Evolutionary conservation across 1,140 invertebrate genomes (phyloP), one percentile per base, ranked within the genome.

Genomic region (Cyclina sinensis): DNA sequence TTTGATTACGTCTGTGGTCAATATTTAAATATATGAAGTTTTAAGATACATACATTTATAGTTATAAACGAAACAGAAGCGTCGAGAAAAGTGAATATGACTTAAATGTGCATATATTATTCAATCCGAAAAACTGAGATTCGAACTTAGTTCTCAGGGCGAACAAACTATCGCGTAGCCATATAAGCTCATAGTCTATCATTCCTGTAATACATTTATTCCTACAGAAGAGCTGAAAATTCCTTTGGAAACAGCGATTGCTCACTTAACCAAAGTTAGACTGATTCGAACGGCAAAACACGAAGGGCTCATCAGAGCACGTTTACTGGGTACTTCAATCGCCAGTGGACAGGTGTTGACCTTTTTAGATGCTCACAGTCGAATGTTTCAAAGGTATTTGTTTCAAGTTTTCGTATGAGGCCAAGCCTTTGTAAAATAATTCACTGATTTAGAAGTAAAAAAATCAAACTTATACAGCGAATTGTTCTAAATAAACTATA

Each of bases 281-380:
- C 97, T 98, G 0, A 95, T 99, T 37, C 96, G 97, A 89, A 92
- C 98, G 59, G 92, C 96, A 0, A 94, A 96, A 85, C 96, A 98
- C 32, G 97, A 97, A 95, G 99, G 99, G 30, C 96, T 99, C 86
- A 99, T 99, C 91, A 96, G 98, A 89, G 99, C 99, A 0, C 96
- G 99, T 83, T 96, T 99, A 14, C 94, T 98, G 85, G 98, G 99
- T 5, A 98, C 98, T 14, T 95, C 96, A 51, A 97, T 97, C 86
- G 98, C 98, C 54, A 97, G 96, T 48, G 98, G 97, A 0, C 97
- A 97, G 0, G 98, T 99, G 0, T 96, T 99, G 24, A 99, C 98
- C 16, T 99, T 99, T 96, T 96, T 99, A 68, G 99, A 99, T 95
- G 99, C 98, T 43, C 99, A 99, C 96, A n/a, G 99, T 98, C 96